Conservation (phyloP, 2,797 vertebrate species). For the Sebastes iracundus region DNA sequence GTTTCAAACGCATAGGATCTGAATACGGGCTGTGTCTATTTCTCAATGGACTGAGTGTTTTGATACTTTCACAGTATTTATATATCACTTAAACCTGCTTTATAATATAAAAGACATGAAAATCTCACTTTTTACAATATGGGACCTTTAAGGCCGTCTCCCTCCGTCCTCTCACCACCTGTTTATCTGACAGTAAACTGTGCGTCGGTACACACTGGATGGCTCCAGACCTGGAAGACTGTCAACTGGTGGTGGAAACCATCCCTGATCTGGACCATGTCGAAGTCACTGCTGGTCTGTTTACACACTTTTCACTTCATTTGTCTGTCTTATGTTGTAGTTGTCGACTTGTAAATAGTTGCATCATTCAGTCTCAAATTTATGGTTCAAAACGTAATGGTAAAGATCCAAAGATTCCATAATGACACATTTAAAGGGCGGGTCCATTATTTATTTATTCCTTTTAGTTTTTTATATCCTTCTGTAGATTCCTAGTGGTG, state of each 20-base stretch:
- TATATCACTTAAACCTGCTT: too few relatives aligned
- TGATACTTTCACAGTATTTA: too few relatives aligned
- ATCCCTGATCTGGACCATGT: conserved; percentile 77
- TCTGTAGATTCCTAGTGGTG: too few relatives aligned
- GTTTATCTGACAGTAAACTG: conserved; percentile 66
- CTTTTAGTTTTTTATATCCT: neutral
- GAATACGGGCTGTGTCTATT: too few relatives aligned
- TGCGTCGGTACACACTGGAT: conserved; percentile 69
- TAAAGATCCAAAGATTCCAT: neutral
- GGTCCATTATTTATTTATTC: neutral
- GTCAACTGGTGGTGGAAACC: conserved; percentile 70
- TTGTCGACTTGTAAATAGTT: neutral
- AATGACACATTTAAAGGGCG: neutral
- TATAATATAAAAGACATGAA: too few relatives aligned
- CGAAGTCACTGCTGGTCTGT: conserved; percentile 75
- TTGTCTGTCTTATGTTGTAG: neutral
- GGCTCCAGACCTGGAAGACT: conserved; percentile 64
- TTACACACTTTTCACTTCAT: neutral
- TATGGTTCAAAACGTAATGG: neutral
- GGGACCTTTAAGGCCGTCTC: neutral
- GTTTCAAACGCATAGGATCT: too few relatives aligned
- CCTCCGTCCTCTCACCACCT: neutral
- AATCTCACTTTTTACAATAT: too few relatives aligned
- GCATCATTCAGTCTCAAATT: neutral
- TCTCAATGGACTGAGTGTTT: too few relatives aligned